Base-by-base conservation (phyloP, 2,888 invertebrate genomes). In the Papilio demoleus region DNA sequence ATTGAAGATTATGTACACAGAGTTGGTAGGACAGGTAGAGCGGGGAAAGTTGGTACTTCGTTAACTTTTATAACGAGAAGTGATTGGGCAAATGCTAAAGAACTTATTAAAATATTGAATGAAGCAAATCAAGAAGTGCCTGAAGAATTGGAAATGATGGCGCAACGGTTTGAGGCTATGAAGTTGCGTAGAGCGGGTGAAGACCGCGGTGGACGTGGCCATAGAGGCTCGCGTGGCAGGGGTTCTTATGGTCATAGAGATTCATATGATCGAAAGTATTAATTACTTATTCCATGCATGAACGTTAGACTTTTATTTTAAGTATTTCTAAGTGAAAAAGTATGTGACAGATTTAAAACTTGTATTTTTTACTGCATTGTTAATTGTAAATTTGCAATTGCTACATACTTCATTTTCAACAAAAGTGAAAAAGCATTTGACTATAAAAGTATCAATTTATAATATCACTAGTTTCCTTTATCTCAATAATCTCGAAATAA, bases 1-100 rank as follows among this genome's bases (percentile, higher is more conserved):
- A 97, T 99, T 77, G 99, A 99, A 84, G 99, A 99, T 80, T 99
- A 99, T 88, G 98, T 98, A 0, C 99, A 99, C 83, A 94, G 99
- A 71, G 97, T 99, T n/a, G 99, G 99, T 0, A 94, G 99, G 70
- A 99, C 99, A 0, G 99, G 99, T 0, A 94, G 99, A 69, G 99
- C 99, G 17, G 99, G 99, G 17, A 94, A 94, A 70, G 94, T 94
- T 0, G 99, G 99, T 0, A 95, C 95, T 65, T 95, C 98, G 0
- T 94, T 98, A 40, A 97, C 97, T 66, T 95, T 97, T 76, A 90
- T 99, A 72, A 95, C 98, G 0, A 93, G 96, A 47, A 89, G 88
- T 31, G 98, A 99, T 85, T 98, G 98, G 97, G 94, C 93, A 12
- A 94, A 96, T 79, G 97, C 98, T 0, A 90, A 93, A 70, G 96